Conservation (phyloP, 1,140 invertebrate species). For the Scaptodrosophila lebanonensis region DNA sequence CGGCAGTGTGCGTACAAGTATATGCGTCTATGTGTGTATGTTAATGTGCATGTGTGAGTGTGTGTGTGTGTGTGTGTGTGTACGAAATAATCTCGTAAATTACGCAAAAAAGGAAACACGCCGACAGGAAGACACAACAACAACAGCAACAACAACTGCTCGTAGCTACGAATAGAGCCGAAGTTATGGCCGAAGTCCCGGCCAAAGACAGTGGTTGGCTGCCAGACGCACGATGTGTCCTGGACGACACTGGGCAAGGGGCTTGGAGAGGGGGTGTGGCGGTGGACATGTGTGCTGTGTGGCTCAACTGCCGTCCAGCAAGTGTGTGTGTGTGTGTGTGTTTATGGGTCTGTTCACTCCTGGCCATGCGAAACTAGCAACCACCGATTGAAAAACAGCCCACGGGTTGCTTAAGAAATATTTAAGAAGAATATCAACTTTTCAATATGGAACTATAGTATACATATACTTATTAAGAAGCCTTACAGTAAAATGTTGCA, state of each 20-base stretch:
- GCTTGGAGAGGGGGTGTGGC: not conserved
- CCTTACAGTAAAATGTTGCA: no score
- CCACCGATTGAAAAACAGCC: not conserved
- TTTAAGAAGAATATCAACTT: not conserved
- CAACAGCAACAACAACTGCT: constrained; percentile 1
- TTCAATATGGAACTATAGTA: no score
- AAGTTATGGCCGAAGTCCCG: constrained; percentile 4
- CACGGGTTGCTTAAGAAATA: not conserved
- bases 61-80: constrained; percentile 37
- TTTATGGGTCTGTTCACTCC: not conserved
- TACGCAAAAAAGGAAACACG: constrained; percentile 69
- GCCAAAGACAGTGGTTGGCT: constrained; percentile 52
- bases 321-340: constrained; percentile 5
- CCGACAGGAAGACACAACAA: constrained; percentile 32
- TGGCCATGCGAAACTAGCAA: constrained; percentile 15
- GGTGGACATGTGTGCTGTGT: not conserved
- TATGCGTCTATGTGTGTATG: constrained; percentile 18
- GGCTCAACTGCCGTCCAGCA: constrained; percentile 13
- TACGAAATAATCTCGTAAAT: constrained; percentile 75
- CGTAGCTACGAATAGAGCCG: constrained; percentile 1
- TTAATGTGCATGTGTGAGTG: not conserved
- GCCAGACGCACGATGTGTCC: constrained; percentile 48
- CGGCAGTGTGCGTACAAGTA: constrained; percentile 67
- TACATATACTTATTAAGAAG: no score
- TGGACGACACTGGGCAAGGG: no score